Evolutionary conservation across 1,140 invertebrate species (phyloP), one percentile per base, ranked within the genome.

Genomic region (Asobara japonica): DNA sequence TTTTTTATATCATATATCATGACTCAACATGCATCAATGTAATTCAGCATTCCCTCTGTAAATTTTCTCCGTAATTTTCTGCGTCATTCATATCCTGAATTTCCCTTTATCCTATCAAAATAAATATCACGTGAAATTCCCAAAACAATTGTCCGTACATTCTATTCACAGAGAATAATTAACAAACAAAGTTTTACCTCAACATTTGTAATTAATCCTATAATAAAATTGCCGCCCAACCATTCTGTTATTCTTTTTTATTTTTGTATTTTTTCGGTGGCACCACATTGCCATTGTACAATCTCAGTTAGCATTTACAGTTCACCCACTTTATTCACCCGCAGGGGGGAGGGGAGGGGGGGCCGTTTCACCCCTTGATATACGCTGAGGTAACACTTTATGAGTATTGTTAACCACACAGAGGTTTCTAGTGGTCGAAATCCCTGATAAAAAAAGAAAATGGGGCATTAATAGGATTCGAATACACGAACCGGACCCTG

Each of bases 351-450:
- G n/a, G n/a, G n/a, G n/a, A n/a, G n/a, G n/a, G n/a, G n/a, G n/a
- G n/a, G n/a, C n/a, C n/a, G n/a, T 56, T 56, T 11, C 20, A 56
- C 20, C 51, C 22, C 31, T 36, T 56, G 51, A 56, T 56, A 56
- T 56, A 56, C 51, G 51, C 51, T 56, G 51, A 56, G 51, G 51
- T 56, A 56, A 56, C 51, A 56, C 51, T 56, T 56, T 56, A 56
- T 56, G 51, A 56, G 51, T 56, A 56, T 56, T 56, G 51, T 56
- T 56, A 56, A 56, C 51, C 51, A 56, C 51, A 56, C 51, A 56
- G 20, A 56, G 25, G n/a, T 22, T 56, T 18, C 51, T 56, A 22
- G 51, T 27, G 51, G 51, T 56, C 22, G 51, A 56, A 56, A 56
- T 56, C 51, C 51, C 51, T 10, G 51, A 56, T 25, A 56, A 56